Base-by-base conservation (phyloP, 1,140 invertebrate species). In the Orussus abietinus region DNA sequence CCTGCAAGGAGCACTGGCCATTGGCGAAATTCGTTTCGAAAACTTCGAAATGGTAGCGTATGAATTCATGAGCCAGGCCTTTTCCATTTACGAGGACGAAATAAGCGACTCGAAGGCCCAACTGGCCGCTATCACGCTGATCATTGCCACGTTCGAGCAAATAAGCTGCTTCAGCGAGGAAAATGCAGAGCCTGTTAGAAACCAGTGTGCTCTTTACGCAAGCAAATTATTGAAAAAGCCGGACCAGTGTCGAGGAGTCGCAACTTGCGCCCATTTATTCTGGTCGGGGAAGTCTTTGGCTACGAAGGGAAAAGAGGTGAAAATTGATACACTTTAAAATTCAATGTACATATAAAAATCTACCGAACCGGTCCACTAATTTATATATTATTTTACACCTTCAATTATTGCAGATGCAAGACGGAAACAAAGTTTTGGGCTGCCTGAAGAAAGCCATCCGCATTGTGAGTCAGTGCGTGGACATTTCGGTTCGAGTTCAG, bases 51-150 rank as follows among this genome's bases (percentile, higher is more conserved):
- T 92, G 25, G 87, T 98, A 0, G 93, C 95, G 0, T 99, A 99
- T 72, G 96, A 99, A 70, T 99, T 96, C 62, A 86, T 98, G 62
- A 96, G 96, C 15, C 95, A 98, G 79, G 93, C 93, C 0, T 98
- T 99, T 70, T 93, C 93, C 0, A 75, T 99, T 34, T 98, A 98
- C 59, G 96, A 99, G 69, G 96, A 99, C 66, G 96, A 99, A 74
- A 96, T 99, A 54, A 92, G 90, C 5, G 96, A 99, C 62, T 96
- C 92, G 32, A 96, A 97, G 66, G 91, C 94, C 18, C 96, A 99
- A 67, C 72, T 98, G 31, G 88, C 93, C 1, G 94, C 94, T 11
- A 94, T 99, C 31, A 94, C 92, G 0, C 75, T 98, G 1, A 93
- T 99, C 20, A 93, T 96, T 45, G 92, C 89, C 25, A 96, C 95